These are phyloP conservation scores for Ploceus nigricollis DNA, from an alignment of 2,113 vertebrate species.

Conservation along the genomic window DNA sequence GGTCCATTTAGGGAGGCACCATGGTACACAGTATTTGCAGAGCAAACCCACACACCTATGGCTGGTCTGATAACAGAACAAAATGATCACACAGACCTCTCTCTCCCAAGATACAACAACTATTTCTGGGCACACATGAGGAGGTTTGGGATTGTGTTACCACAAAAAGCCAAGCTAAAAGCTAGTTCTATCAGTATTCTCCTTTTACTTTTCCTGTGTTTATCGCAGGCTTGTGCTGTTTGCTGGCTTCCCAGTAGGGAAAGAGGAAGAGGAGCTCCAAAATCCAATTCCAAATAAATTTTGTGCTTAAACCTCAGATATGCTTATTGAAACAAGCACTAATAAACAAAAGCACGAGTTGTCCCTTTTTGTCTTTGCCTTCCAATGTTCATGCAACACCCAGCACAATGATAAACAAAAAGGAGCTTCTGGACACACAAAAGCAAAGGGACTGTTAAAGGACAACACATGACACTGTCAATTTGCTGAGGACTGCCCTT, in stretches of 20 bases:
- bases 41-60: background rate
- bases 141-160: background rate
- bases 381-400: background rate
- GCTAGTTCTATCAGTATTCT: background rate
- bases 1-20: background rate
- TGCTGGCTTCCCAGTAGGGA: background rate
- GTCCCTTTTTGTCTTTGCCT: background rate
- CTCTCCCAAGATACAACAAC: background rate
- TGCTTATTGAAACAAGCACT: background rate
- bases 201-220: background rate
- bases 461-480: background rate
- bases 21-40: background rate
- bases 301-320: background rate
- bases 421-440: background rate
- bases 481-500: background rate
- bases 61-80: background rate
- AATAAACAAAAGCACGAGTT: background rate
- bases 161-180: background rate
- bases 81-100: background rate
- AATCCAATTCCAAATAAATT: background rate
- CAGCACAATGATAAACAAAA: constrained; percentile 26
- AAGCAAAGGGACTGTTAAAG: constrained; percentile 11
- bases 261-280: background rate
- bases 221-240: background rate
- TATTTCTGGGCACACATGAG: background rate